A percentile compares a stretch with the other conserved stretches of the same genome.
Conservation (phyloP, 2,888 invertebrate genomes). For the Drosophila imparisetae region DNA sequence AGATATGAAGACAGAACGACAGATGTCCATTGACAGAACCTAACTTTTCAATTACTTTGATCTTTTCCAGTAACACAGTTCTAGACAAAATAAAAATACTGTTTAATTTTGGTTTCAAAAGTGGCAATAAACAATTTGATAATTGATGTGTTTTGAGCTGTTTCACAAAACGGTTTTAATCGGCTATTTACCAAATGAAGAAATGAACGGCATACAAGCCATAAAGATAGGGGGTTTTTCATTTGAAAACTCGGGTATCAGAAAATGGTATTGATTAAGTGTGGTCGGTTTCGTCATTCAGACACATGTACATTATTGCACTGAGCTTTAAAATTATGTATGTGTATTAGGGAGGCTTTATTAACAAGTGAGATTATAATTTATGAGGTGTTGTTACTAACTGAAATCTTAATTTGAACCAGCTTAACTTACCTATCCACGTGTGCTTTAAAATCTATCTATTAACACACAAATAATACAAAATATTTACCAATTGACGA, state of each 20-base stretch:
- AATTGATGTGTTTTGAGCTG: neutral
- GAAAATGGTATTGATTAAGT: neutral
- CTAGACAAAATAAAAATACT: neutral
- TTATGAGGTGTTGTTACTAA: neutral
- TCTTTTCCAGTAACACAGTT: neutral
- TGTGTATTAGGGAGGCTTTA: neutral
- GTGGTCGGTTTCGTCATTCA: neutral
- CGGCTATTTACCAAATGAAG: neutral
- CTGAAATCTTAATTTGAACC: conserved; percentile 3
- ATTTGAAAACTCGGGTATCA: neutral
- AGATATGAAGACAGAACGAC: neutral
- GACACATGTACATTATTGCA: neutral
- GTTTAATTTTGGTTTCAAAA: neutral
- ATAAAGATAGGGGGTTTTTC: neutral
- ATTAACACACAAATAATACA: conserved; percentile 16
- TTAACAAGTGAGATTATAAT: neutral
- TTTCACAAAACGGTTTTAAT: neutral
- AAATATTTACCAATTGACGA: conserved; percentile 38
- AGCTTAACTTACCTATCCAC: neutral
- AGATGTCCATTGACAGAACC: neutral
- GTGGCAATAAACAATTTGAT: conserved; percentile 1
- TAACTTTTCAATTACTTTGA: neutral
- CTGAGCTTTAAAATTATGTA: neutral
- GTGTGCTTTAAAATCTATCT: neutral
- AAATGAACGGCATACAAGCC: neutral